Evolutionary conservation across 2,888 invertebrate species (phyloP).

Genomic region (Heliconius hortense): DNA sequence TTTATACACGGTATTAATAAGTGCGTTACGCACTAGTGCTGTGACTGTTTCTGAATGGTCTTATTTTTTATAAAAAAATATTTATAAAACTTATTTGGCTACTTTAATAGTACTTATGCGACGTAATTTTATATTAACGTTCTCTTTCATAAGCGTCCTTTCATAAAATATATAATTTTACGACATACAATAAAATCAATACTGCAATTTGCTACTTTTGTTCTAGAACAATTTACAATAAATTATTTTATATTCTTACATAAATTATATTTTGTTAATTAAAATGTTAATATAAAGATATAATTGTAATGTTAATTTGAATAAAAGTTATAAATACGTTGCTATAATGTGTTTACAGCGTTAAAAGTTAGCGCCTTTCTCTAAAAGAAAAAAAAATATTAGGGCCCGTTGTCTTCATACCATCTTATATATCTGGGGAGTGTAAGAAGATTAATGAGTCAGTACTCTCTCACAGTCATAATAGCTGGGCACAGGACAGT

Average conservation of each 20-base stretch:
- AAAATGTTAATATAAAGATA: not conserved
- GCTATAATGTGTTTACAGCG: not conserved
- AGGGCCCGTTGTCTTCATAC: not conserved
- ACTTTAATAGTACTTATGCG: not conserved
- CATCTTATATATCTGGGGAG: not conserved
- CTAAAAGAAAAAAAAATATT: not conserved
- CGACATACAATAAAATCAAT: constrained; percentile 23
- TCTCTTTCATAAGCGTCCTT: constrained; percentile 11
- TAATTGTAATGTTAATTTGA: not conserved
- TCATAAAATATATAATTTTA: constrained; percentile 27
- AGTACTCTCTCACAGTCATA: constrained; percentile 20
- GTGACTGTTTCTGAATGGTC: too few species aligned
- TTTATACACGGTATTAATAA: too few species aligned
- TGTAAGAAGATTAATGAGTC: constrained; percentile 13
- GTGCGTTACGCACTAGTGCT: too few species aligned
- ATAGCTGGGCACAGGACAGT: not conserved
- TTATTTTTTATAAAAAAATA: not conserved
- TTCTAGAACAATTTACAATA: constrained; percentile 18
- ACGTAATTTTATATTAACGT: not conserved
- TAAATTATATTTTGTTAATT: constrained; percentile 1
- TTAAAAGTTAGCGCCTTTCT: not conserved
- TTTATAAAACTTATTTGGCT: not conserved
- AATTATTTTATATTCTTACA: not conserved
- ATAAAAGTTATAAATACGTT: not conserved
- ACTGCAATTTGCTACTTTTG: constrained; percentile 20